Evolutionary conservation across 1,140 invertebrate species (phyloP).

Genomic region (Spodoptera litura): DNA sequence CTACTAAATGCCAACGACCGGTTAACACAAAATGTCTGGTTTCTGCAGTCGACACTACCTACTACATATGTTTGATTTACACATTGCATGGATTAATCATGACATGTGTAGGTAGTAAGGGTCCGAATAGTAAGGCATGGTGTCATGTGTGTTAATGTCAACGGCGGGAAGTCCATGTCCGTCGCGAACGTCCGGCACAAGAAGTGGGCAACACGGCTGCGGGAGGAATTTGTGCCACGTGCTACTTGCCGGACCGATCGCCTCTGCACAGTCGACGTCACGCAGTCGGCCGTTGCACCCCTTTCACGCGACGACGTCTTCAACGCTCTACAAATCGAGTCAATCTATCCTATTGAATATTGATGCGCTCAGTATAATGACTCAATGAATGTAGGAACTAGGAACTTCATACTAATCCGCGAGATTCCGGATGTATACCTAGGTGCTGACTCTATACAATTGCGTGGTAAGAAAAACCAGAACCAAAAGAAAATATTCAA

Average conservation of each 20-base stretch:
- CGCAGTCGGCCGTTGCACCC: constrained; percentile 82
- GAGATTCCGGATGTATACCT: constrained; percentile 15
- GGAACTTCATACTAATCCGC: constrained; percentile 4
- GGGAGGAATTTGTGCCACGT: constrained; percentile 79
- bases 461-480: not conserved
- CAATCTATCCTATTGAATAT: constrained; percentile 75
- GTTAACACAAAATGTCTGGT: no score
- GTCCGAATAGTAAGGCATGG: constrained; percentile 37
- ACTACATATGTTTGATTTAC: not conserved
- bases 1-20: no score
- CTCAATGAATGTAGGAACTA: constrained; percentile 18
- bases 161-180: constrained; percentile 71
- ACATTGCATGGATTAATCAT: constrained; percentile 9
- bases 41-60: not conserved
- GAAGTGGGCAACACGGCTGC: constrained; percentile 76
- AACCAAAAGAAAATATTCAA: constrained; percentile 12
- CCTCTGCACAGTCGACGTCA: constrained; percentile 51
- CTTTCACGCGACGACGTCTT: constrained; percentile 76
- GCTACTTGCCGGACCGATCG: constrained; percentile 67
- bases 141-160: constrained; percentile 49
- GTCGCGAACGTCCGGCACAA: constrained; percentile 69
- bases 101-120: not conserved
- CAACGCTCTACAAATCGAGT: constrained; percentile 82
- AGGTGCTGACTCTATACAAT: not conserved
- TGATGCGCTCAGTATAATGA: constrained; percentile 49